Base-by-base conservation (phyloP, 2,113 vertebrate species). In the Alaudala cheleensis region DNA sequence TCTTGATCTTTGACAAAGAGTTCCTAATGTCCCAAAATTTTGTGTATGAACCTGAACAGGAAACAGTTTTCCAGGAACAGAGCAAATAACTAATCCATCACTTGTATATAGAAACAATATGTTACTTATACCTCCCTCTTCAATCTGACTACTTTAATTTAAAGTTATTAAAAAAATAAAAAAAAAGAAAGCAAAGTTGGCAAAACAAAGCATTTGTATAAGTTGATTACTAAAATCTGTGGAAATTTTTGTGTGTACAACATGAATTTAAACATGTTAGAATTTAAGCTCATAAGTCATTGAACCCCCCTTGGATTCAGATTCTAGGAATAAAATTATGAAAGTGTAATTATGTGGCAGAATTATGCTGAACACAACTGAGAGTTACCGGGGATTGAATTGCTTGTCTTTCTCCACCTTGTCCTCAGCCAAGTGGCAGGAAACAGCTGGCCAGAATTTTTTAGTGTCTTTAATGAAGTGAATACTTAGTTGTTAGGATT, bases 401-500 rank as follows among this genome's bases (percentile, higher is more conserved):
- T 97, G 95, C 98, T 97, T 95, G 94, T 98, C 98, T 98, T 98
- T 98, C 98, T 97, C 97, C 98, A 99, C 98, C 96, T 98, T 92
- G 93, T 98, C 98, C 97, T 98, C 96, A 98, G 98, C 98, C 98
- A 97, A 98, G 98, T 96, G 96, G 97, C 98, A 98, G 98, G 98
- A 98, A 98, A 98, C 98, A 99, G 99, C 98, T 99, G 99, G 98
- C 94, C 97, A 97, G 98, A 98, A 98, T 99, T 98, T 98, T 97
- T 98, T 98, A 98, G 98, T 97, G 98, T 97, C 97, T 98, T 98
- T 98, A 98, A 98, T 98, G 98, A 99, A 98, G 98, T 97, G 97
- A 98, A 97, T 92, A 98, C 96, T 97, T 97, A 95, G 83, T 98
- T 96, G 97, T 96, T 96, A 97, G 95, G 97, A 98, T 98, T 97